Conservation (phyloP, 2,113 vertebrate species). For the Zosterops japonicus region DNA sequence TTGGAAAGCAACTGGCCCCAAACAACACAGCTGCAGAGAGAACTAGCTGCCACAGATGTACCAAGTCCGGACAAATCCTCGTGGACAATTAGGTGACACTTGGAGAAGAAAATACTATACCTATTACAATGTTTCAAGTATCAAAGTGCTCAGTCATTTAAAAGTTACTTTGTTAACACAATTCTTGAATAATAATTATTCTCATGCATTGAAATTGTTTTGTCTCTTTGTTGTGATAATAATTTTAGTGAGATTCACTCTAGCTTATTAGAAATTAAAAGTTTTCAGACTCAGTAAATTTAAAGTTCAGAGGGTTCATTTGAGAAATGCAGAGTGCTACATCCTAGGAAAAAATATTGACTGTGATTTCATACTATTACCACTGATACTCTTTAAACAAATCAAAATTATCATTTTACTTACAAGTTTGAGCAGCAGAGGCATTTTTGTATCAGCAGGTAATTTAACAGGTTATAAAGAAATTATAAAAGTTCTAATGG, state of each 20-base stretch:
- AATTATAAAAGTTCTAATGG: background rate
- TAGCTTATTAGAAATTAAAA: background rate
- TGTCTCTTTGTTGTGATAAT: background rate
- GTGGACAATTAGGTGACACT: background rate
- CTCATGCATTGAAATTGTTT: background rate
- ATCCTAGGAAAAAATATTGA: background rate
- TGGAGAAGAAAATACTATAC: background rate
- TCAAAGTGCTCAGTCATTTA: background rate
- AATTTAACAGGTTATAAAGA: background rate
- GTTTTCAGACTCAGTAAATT: background rate
- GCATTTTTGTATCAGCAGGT: background rate
- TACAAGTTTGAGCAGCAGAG: background rate
- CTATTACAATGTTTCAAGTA: background rate
- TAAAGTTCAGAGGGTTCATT: background rate
- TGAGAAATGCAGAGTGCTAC: background rate
- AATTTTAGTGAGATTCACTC: background rate
- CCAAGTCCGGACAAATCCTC: background rate
- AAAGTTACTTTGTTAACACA: background rate
- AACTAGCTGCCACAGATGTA: background rate
- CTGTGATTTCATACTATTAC: background rate
- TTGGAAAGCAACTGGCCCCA: background rate
- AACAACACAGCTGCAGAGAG: background rate
- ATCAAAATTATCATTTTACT: background rate
- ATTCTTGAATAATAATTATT: background rate
- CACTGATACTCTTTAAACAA: background rate